These are phyloP conservation scores for Mionectes macconnelli DNA, from an alignment of 2,113 vertebrate genomes.

Conservation along the genomic window DNA sequence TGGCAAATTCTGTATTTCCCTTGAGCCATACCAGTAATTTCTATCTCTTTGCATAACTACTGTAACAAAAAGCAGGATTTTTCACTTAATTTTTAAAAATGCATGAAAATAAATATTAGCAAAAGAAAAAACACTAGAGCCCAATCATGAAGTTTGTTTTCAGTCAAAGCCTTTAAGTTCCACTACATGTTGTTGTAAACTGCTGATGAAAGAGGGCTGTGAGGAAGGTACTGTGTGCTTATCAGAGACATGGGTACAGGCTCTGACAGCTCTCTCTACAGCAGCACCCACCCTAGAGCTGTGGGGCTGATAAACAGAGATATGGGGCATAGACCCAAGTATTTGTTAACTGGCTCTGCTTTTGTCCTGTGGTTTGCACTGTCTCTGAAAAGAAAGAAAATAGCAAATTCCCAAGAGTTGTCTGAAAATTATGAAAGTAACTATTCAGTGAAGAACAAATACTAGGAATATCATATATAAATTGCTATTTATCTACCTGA, in stretches of 20 bases:
- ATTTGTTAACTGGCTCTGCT: background rate
- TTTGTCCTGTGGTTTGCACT: background rate
- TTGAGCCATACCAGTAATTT: background rate
- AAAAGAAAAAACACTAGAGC: background rate
- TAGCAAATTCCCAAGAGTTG: background rate
- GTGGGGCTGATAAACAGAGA: background rate
- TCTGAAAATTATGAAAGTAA: background rate
- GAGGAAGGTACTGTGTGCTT: background rate
- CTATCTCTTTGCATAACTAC: background rate
- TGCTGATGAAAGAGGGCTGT: background rate
- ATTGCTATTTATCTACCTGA: background rate
- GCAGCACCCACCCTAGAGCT: background rate
- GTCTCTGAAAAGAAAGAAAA: background rate
- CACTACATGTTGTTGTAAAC: background rate
- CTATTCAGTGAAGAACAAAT: background rate
- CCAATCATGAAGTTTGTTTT: background rate
- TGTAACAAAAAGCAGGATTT: background rate
- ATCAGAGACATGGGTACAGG: background rate
- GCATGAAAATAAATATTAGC: background rate
- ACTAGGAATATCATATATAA: background rate
- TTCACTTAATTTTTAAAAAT: background rate
- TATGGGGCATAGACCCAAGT: background rate
- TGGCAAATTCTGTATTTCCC: background rate
- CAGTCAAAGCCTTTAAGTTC: background rate
- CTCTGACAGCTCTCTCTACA: background rate